These are phyloP conservation scores for Sminthopsis crassicaudata DNA, from an alignment of 2,113 vertebrate species.

Conservation along the genomic window DNA sequence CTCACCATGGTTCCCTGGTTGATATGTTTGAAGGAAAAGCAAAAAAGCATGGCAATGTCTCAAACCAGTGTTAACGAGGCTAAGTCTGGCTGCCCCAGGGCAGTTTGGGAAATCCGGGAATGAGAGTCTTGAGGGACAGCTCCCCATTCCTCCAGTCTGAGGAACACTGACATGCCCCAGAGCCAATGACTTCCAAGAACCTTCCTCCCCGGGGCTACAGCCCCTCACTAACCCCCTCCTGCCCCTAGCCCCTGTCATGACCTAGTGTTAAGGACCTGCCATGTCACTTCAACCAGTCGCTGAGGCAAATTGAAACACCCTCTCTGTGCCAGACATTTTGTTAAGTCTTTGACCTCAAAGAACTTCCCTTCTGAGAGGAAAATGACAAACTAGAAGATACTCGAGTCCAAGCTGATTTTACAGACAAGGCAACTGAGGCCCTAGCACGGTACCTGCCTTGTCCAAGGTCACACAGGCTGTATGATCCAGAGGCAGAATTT, in stretches of 20 bases:
- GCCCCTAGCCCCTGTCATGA: no score
- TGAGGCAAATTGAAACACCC: not conserved
- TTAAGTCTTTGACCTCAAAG: not conserved
- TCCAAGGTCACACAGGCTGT: not conserved
- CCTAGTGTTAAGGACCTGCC: not conserved
- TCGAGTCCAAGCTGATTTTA: no score
- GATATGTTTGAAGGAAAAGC: not conserved
- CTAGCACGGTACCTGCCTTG: not conserved
- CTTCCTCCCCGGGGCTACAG: not conserved
- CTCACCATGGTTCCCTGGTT: not conserved
- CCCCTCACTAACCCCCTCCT: not conserved
- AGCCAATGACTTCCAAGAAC: not conserved
- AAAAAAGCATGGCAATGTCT: not conserved
- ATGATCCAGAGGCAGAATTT: not conserved
- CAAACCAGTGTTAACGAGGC: not conserved
- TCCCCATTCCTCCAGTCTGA: no score
- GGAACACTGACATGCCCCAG: not conserved
- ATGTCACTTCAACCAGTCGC: not conserved
- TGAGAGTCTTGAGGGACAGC: no score
- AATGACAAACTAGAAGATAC: not conserved
- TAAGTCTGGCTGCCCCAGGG: not conserved
- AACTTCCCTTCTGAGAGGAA: not conserved
- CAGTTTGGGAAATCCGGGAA: no score
- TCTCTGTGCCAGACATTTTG: no score
- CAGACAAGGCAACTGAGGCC: not conserved